Conservation (phyloP, 2,113 vertebrate species). For the Aphyosemion australe region DNA sequence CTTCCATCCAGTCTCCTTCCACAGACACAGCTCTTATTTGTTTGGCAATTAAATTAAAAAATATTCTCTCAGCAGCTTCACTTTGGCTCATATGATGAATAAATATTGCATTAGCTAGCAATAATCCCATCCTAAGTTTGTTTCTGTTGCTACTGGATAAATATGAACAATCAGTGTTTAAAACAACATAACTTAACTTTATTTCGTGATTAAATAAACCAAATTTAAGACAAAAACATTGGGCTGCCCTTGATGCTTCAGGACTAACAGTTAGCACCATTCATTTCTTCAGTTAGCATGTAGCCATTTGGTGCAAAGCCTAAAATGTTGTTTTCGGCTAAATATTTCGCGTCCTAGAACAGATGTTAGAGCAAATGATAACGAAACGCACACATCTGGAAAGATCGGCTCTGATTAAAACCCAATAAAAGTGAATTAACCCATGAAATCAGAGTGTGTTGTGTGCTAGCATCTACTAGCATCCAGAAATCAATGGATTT, state of each 20-base stretch:
- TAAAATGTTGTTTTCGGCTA: not conserved
- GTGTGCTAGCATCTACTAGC: not conserved
- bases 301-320: not conserved
- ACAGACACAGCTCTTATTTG: too few species aligned
- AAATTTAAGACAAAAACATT: not conserved
- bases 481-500: not conserved
- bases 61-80: too few species aligned
- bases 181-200: too few species aligned
- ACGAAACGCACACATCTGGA: not conserved
- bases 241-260: not conserved
- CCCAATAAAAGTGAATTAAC: not conserved
- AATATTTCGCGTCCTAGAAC: not conserved
- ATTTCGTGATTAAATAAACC: not conserved
- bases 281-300: not conserved
- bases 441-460: not conserved
- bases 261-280: not conserved
- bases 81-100: too few species aligned
- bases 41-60: too few species aligned
- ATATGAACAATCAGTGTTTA: too few species aligned
- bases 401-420: slow-evolving; percentile 6
- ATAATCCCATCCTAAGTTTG: too few species aligned
- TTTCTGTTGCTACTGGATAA: too few species aligned
- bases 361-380: not conserved
- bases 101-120: too few species aligned
- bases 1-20: too few species aligned